These are phyloP conservation scores for Periplaneta americana DNA, from an alignment of 1,140 invertebrate species.

Conservation along the genomic window DNA sequence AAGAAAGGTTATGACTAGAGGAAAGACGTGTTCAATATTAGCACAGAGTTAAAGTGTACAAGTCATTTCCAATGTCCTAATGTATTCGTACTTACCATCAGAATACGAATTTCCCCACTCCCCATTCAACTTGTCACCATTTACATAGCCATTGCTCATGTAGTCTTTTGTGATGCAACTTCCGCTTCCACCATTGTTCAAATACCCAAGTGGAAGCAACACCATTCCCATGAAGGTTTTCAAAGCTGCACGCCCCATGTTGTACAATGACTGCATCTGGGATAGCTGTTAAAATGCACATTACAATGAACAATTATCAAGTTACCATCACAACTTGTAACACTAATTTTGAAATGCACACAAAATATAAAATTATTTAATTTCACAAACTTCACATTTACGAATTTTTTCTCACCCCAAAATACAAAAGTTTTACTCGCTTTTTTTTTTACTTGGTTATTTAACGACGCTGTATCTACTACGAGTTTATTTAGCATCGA, in stretches of 20 bases:
- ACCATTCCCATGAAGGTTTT: background rate
- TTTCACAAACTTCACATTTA: background rate
- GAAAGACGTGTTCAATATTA: too few species aligned
- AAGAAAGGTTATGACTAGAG: too few species aligned
- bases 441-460: too few species aligned
- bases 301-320: background rate
- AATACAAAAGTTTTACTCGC: background rate
- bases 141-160: background rate
- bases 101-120: background rate
- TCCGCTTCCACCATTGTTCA: background rate
- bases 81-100: background rate
- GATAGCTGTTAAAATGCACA: background rate
- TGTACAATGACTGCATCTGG: background rate
- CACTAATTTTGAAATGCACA: background rate
- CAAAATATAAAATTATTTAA: background rate
- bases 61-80: too few species aligned
- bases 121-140: background rate
- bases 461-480: too few species aligned
- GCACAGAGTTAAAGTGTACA: too few species aligned
- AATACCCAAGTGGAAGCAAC: background rate
- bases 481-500: too few species aligned
- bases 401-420: background rate
- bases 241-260: background rate
- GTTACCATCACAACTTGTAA: background rate
- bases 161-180: background rate